A percentile compares a stretch with the other conserved stretches of the same genome.
These are phyloP conservation scores for Cataglyphis albicans DNA, from an alignment of 2,888 invertebrate species.

Conservation along the genomic window DNA sequence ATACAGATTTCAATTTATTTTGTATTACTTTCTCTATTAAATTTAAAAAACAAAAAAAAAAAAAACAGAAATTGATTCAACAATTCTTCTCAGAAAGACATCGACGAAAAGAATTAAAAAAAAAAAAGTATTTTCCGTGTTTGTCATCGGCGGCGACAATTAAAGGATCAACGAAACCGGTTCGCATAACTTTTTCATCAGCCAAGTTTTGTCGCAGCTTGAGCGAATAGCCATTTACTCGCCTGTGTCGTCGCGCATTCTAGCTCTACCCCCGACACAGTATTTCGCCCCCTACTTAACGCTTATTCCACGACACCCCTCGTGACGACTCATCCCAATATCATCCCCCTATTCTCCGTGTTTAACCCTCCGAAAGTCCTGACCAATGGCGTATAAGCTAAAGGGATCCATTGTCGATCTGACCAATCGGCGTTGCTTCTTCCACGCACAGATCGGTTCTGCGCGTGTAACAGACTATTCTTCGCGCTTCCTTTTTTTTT, in stretches of 20 bases:
- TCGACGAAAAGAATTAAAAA: neutral
- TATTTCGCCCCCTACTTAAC: constrained; percentile 83
- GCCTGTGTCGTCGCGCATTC: constrained; percentile 46
- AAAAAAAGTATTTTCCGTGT: neutral
- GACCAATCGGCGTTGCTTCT: constrained; percentile 79
- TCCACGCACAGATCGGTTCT: constrained; percentile 73
- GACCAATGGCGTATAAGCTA: constrained; percentile 81
- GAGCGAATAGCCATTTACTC: constrained; percentile 78
- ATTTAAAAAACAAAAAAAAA: neutral
- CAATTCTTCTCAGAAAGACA: neutral
- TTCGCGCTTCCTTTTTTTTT: constrained; percentile 49
- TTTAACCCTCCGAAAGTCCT: constrained; percentile 77
- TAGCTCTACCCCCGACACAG: constrained; percentile 63
- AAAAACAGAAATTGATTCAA: neutral
- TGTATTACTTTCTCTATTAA: neutral
- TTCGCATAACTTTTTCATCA: constrained; percentile 44
- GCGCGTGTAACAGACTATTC: constrained; percentile 66
- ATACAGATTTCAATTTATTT: neutral
- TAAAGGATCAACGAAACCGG: constrained; percentile 61
- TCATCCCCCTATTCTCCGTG: constrained; percentile 82
- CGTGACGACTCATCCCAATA: constrained; percentile 82
- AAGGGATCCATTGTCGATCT: constrained; percentile 82
- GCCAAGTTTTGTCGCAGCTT: constrained; percentile 41
- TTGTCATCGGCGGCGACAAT: constrained; percentile 38
- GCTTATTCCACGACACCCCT: constrained; percentile 83